Evolutionary conservation across 2,888 invertebrate species (phyloP), one percentile per base, ranked within the genome.

Genomic region (Lepidocyrtoides sp.): DNA sequence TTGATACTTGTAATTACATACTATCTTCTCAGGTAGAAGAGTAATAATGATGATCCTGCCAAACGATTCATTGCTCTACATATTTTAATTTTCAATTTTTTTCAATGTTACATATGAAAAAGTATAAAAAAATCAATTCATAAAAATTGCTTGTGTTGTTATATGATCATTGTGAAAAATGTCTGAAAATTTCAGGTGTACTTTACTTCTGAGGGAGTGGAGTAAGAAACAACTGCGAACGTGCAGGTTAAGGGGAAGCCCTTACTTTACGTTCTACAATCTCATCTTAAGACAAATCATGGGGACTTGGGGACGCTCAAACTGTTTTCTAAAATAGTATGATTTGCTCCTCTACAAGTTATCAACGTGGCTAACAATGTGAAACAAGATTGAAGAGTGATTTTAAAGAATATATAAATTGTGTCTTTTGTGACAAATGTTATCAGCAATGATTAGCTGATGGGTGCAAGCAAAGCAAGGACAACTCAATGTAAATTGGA

Each of bases 381-480:
- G 66, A 57, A 82, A 57, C 51, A 66, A 17, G 81, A 41, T 72
- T 29, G 57, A 79, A 63, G 23, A 66, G 66, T 81, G 79, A 48
- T 77, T n/a, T 29, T n/a, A 51, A 3, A 41, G 26, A 63, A 75
- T 57, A 48, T 36, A 32, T 36, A 66, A 41, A 41, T 57, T 75
- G 36, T 57, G n/a, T n/a, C 17, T 79, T 17, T 36, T 32, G 85
- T 85, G 86, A 86, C 86, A 86, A 75, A 57, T 79, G 57, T 36
- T 20, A 54, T 36, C 26, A 48, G 36, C 12, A 36, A 32, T n/a
- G n/a, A 36, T n/a, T 44, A 63, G 60, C 60, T 77, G 44, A 87
- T 60, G 77, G 77, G 77, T 87, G 77, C 86, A 75, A 87, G 77
- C n/a, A n/a, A n/a, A n/a, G n/a, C n/a, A n/a, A n/a, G n/a, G 86